Base-by-base conservation (phyloP, 2,113 vertebrate species). In the Neogobius melanostomus region DNA sequence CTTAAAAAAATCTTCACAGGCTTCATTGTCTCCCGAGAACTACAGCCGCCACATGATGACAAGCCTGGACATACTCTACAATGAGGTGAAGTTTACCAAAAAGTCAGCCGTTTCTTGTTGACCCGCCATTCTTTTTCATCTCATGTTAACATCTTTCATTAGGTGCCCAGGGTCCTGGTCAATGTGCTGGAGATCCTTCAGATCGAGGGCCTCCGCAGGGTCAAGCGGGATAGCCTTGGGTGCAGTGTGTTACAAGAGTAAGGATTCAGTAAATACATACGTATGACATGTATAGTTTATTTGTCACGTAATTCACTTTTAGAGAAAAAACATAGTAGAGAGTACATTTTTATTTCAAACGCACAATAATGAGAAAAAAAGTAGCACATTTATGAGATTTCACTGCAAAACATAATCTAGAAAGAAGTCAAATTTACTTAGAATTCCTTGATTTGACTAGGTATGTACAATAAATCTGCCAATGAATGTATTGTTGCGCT, bases 141-240 rank as follows among this genome's bases (percentile, higher is more conserved):
- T 28, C n/a, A 4, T 7, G 56, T 28, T 43, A 67, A 42, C 83
- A 43, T 90, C 51, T 48, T 45, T n/a, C 0, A 36, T 5, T 75
- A 98, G 97, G 93, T 98, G 67, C 96, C 96, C 6, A 93, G 94
- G 79, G 79, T 76, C 15, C 92, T 98, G 76, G 81, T 99, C 70
- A 97, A 95, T 2, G 0, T 98, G 48, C 84, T 97, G 70, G 93
- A 94, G 72, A 86, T 98, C 71, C 79, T 96, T 16, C 93, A 98
- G 74, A 54, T 98, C 6, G 86, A 91, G 50, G 87, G 81, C 15
- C 92, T 98, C 69, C 84, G 93, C 63, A 90, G 85, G 81, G 75
- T 94, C 5, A 89, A 93, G 50, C 84, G 80, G 0, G 86, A 94
- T 70, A 91, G 86, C 44, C 78, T 93, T 0, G 82, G 57, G 4